A percentile compares a stretch with the other conserved stretches of the same genome.
Evolutionary conservation across 1,140 invertebrate genomes (phyloP).

Genomic region (Brachionus paranguensis): DNA sequence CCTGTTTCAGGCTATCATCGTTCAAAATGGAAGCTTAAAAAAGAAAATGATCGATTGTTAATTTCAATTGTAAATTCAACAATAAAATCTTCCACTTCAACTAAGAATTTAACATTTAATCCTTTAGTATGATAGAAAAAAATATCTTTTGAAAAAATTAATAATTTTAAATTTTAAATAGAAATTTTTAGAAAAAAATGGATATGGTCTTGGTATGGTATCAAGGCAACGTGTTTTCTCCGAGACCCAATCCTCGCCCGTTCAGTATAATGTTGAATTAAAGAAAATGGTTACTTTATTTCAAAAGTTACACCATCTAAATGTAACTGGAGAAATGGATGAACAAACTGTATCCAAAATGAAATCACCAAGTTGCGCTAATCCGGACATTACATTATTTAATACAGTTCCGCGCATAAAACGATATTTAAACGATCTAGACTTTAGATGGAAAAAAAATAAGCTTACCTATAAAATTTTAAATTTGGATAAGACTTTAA

Average conservation of each 20-base stretch:
- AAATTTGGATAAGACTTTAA: not conserved
- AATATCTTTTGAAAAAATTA: too few relatives aligned
- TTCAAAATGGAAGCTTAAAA: too few relatives aligned
- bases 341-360: not conserved
- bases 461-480: not conserved
- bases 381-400: not conserved
- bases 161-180: not conserved
- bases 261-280: not conserved
- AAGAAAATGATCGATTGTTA: too few relatives aligned
- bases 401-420: not conserved
- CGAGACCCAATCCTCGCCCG: not conserved
- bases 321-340: constrained; percentile 9
- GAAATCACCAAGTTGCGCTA: constrained; percentile 24
- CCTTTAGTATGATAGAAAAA: too few relatives aligned
- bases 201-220: not conserved
- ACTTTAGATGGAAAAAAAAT: not conserved
- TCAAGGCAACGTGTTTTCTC: not conserved
- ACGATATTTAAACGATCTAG: not conserved
- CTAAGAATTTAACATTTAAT: too few relatives aligned
- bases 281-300: constrained; percentile 7
- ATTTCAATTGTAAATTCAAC: too few relatives aligned
- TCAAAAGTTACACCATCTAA: constrained; percentile 10
- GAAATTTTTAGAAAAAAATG: constrained; percentile 33
- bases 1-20: not conserved
- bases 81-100: too few relatives aligned